These are phyloP conservation scores for Metaphire vulgaris DNA, from an alignment of 1,140 invertebrate genomes.

Conservation along the genomic window DNA sequence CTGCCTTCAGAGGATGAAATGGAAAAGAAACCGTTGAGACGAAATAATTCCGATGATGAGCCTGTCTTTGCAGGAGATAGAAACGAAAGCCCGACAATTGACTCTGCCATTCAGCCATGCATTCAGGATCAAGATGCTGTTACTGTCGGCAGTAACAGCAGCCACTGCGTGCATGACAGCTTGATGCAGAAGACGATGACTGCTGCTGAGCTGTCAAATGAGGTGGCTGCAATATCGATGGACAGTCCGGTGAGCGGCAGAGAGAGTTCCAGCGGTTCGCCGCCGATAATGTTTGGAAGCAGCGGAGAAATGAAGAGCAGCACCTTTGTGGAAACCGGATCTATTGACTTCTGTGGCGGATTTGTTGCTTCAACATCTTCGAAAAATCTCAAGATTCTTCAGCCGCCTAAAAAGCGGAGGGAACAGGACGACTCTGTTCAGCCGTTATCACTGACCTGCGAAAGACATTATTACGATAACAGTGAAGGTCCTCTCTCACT, in stretches of 20 bases:
- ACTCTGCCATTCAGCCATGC: neutral
- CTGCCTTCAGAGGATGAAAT: neutral
- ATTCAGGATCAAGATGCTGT: neutral
- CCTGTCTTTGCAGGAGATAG: neutral
- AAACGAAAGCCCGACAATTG: neutral
- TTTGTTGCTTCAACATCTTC: neutral
- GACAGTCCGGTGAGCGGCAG: neutral
- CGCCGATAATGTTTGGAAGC: neutral
- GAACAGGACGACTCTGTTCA: neutral
- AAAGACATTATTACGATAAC: neutral
- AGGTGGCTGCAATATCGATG: neutral
- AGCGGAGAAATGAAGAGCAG: neutral
- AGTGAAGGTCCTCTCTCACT: neutral
- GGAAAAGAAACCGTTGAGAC: neutral
- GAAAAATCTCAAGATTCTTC: neutral
- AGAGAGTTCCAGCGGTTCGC: neutral
- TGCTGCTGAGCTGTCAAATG: neutral
- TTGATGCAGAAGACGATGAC: neutral
- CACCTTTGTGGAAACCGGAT: neutral
- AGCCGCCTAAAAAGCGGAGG: neutral
- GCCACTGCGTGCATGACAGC: neutral
- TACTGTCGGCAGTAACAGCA: neutral
- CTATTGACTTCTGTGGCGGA: neutral
- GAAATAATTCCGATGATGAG: neutral
- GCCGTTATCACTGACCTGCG: neutral